Conservation (phyloP, 2,113 vertebrate genomes). For the Panthera uncia region DNA sequence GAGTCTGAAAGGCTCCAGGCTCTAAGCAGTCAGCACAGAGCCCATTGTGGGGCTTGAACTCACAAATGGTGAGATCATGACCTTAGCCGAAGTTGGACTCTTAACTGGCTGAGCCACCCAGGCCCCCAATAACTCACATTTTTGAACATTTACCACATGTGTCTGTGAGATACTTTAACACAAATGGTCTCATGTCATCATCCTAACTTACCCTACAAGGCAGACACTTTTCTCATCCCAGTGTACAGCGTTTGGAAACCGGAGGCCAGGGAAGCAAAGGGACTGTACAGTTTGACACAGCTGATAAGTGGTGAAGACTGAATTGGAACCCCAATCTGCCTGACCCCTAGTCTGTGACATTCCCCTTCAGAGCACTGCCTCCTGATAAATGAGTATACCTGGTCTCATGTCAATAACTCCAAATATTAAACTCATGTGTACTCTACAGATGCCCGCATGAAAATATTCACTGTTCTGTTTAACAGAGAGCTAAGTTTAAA, state of each 20-base stretch:
- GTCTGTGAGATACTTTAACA: background rate
- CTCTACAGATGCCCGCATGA: background rate
- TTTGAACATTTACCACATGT: background rate
- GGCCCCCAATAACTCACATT: too few relatives aligned
- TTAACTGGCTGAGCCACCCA: too few relatives aligned
- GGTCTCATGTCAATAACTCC: background rate
- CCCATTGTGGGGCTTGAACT: too few relatives aligned
- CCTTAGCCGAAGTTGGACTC: too few relatives aligned
- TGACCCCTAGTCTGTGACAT: background rate
- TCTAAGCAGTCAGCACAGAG: too few relatives aligned
- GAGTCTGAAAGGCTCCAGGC: too few relatives aligned
- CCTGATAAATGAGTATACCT: background rate
- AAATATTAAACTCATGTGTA: background rate
- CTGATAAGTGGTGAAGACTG: background rate
- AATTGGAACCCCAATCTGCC: background rate
- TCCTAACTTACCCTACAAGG: background rate
- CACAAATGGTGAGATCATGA: too few relatives aligned
- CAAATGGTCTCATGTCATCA: background rate
- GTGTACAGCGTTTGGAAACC: background rate
- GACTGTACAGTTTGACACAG: background rate
- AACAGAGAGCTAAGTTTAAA: background rate
- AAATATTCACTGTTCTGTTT: background rate
- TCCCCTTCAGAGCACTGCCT: background rate
- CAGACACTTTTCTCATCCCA: background rate
- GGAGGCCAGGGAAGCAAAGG: background rate